Evolutionary conservation across 2,113 vertebrate species (phyloP).

Genomic region (Coregonus clupeaformis): DNA sequence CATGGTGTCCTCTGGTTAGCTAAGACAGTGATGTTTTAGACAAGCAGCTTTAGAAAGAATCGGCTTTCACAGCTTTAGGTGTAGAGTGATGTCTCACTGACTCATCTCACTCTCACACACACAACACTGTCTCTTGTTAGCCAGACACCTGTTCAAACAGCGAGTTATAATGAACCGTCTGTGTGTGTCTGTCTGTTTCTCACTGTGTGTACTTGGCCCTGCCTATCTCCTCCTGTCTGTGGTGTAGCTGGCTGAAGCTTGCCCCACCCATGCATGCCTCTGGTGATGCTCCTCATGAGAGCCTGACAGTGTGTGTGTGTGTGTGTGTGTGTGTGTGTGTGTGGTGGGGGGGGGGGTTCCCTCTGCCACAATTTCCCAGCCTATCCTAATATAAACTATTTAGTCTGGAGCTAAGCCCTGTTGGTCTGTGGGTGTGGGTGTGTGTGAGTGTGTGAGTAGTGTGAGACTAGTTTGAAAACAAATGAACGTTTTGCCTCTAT

Average conservation of each 20-base stretch:
- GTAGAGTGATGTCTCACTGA: constrained; percentile 44
- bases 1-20: background rate
- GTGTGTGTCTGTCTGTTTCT: constrained; percentile 41
- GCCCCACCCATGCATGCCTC: constrained; percentile 39
- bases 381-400: constrained; percentile 60
- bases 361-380: background rate
- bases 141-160: constrained; percentile 75
- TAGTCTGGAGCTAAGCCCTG: constrained; percentile 55
- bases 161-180: constrained; percentile 62
- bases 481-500: no score
- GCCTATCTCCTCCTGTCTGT: constrained; percentile 36
- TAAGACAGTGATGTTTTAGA: constrained; percentile 29
- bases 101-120: constrained; percentile 26
- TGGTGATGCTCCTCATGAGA: constrained; percentile 28
- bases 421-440: constrained; percentile 22
- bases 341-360: background rate
- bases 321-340: background rate
- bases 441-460: no score
- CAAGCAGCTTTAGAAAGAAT: constrained; percentile 34
- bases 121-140: constrained; percentile 39
- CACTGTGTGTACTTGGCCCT: constrained; percentile 25
- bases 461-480: no score
- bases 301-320: constrained; percentile 10
- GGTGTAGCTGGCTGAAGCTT: constrained; percentile 43
- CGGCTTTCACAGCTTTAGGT: constrained; percentile 34